phyloP scores from a whole-genome alignment of 2,888 invertebrate species.

The Drepana falcataria region DNA sequence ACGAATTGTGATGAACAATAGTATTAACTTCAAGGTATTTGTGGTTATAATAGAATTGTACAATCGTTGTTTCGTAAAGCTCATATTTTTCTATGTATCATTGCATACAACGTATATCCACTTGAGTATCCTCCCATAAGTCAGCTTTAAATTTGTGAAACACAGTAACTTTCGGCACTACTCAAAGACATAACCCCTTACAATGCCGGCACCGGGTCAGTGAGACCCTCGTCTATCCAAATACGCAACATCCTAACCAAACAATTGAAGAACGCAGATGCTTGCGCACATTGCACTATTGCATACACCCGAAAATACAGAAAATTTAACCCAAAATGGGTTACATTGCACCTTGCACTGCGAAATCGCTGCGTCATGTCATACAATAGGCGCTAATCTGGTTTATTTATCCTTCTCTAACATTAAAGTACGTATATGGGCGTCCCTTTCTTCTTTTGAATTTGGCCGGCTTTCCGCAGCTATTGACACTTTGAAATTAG shows the following conservation, averaged over 20 bases:
- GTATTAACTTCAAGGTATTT: no score
- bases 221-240: slow-evolving; percentile 33
- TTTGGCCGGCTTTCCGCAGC: slow-evolving; percentile 56
- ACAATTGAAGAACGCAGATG: slow-evolving; percentile 63
- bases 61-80: no score
- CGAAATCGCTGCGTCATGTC: slow-evolving; percentile 51
- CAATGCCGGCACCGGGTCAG: slow-evolving; percentile 43
- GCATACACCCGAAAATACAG: slow-evolving; percentile 46
- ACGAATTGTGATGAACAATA: no score
- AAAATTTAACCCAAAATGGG: slow-evolving; percentile 68
- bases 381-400: slow-evolving; percentile 63
- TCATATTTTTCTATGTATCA: no score
- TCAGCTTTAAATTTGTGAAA: background rate
- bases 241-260: slow-evolving; percentile 63
- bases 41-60: no score
- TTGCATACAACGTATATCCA: no score
- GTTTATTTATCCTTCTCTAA: slow-evolving; percentile 34
- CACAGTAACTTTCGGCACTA: slow-evolving; percentile 37
- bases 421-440: slow-evolving; percentile 13
- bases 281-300: slow-evolving; percentile 60
- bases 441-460: slow-evolving; percentile 44
- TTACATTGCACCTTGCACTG: slow-evolving; percentile 67
- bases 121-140: background rate
- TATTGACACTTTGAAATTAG: slow-evolving; percentile 68
- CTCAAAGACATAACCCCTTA: slow-evolving; percentile 55